Percentiles rank a stretch among this genome's conserved stretches.
Conservation (phyloP, 2,888 invertebrate species). For the Operophtera brumata region DNA sequence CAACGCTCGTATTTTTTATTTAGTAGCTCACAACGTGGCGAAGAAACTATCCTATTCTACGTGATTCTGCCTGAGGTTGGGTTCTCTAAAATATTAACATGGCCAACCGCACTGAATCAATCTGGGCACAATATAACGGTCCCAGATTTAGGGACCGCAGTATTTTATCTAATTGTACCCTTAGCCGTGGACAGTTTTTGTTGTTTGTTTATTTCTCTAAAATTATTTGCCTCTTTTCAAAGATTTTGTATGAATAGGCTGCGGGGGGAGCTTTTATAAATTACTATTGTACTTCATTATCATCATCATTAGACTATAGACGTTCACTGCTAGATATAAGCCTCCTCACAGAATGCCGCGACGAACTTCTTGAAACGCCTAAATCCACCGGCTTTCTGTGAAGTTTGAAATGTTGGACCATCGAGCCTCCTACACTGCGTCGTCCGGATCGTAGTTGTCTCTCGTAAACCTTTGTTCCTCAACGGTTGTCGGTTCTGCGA, state of each 20-base stretch:
- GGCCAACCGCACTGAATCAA: constrained; percentile 58
- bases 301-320: too few relatives aligned
- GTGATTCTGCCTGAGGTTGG: constrained; percentile 24
- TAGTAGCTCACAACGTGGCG: constrained; percentile 42
- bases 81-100: constrained; percentile 57
- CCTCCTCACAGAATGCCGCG: too few relatives aligned
- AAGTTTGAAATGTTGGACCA: too few relatives aligned
- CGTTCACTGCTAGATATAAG: too few relatives aligned
- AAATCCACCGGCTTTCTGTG: too few relatives aligned
- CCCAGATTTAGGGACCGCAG: constrained; percentile 51
- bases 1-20: constrained; percentile 54
- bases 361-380: too few relatives aligned
- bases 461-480: too few relatives aligned
- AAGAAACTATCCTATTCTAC: constrained; percentile 46
- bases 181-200: constrained; percentile 36
- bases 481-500: too few relatives aligned
- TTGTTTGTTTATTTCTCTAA: not conserved
- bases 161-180: constrained; percentile 55
- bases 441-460: too few relatives aligned
- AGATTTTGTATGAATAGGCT: not conserved
- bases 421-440: too few relatives aligned
- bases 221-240: not conserved
- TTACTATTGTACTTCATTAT: too few relatives aligned
- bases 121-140: constrained; percentile 43
- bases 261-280: too few relatives aligned